Percentiles rank a stretch among this genome's conserved stretches.
phyloP scores from a whole-genome alignment of 2,888 invertebrate genomes.

The Meiosimyza platycephala region DNA sequence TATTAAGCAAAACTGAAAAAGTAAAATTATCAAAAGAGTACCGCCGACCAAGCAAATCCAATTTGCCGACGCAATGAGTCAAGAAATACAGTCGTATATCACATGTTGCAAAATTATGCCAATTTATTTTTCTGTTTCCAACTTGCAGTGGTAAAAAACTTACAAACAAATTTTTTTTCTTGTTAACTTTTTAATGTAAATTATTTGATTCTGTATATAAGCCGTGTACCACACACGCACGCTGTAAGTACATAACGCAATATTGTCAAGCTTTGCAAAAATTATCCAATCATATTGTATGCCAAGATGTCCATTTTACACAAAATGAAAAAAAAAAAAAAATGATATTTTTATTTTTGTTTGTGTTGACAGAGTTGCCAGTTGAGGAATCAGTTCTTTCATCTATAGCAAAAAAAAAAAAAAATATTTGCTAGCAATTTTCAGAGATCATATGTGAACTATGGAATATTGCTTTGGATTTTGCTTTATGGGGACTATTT shows the following conservation, averaged over 20 bases:
- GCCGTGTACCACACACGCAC: not conserved
- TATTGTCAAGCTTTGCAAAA: not conserved
- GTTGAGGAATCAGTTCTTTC: too few species aligned
- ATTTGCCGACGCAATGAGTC: conserved; percentile 28
- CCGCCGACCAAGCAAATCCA: conserved; percentile 9
- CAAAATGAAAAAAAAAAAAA: not conserved
- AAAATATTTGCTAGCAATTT: too few species aligned
- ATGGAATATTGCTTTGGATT: too few species aligned
- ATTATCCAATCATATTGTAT: conserved; percentile 26
- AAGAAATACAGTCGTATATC: conserved; percentile 19
- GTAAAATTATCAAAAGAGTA: too few species aligned
- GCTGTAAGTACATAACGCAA: not conserved
- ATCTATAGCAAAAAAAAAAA: too few species aligned
- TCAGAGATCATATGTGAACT: too few species aligned
- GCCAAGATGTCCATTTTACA: conserved; percentile 8
- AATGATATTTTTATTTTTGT: not conserved
- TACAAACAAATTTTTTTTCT: not conserved
- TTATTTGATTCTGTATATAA: not conserved
- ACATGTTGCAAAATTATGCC: conserved; percentile 17
- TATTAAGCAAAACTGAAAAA: too few species aligned
- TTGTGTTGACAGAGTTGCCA: too few species aligned
- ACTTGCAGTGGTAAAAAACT: conserved; percentile 9
- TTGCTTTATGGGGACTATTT: too few species aligned
- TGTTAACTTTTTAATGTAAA: not conserved
- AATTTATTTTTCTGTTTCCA: not conserved